These are phyloP conservation scores for Potorous gilbertii DNA, from an alignment of 2,797 vertebrate species.

Conservation along the genomic window DNA sequence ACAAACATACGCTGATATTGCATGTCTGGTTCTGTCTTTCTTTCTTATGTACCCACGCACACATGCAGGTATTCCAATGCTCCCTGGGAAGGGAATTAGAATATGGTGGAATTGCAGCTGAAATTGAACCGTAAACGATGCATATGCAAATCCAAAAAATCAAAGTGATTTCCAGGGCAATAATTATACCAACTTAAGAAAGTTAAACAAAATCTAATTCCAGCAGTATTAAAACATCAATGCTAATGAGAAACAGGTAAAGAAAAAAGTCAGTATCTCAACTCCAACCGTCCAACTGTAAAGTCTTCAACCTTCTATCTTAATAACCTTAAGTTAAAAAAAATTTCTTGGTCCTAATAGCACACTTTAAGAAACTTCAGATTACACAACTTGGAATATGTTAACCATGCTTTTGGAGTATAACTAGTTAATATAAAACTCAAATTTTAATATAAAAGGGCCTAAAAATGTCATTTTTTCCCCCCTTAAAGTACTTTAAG, in stretches of 20 bases:
- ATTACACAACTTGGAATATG: not conserved
- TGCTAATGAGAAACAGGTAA: not conserved
- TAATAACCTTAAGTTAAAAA: not conserved
- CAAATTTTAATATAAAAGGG: slow-evolving; percentile 67
- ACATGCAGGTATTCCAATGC: not conserved
- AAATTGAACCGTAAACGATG: not conserved
- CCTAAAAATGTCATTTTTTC: slow-evolving; percentile 52
- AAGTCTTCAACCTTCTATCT: not conserved
- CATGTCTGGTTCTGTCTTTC: not conserved
- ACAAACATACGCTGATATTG: not conserved
- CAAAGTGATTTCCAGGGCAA: slow-evolving; percentile 21
- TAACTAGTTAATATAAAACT: not conserved
- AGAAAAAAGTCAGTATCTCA: not conserved
- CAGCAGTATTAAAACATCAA: not conserved
- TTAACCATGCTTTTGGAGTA: not conserved
- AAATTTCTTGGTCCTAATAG: not conserved
- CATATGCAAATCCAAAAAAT: slow-evolving; percentile 20
- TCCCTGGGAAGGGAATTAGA: not conserved
- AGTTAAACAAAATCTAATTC: slow-evolving; percentile 28
- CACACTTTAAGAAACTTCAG: not conserved
- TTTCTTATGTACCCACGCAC: not conserved
- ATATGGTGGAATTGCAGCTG: not conserved
- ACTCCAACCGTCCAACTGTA: not conserved
- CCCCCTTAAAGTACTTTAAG: slow-evolving; percentile 12
- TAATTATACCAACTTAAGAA: slow-evolving; percentile 46